Evolutionary conservation across 2,113 vertebrate genomes (phyloP).

Genomic region (Canis aureus): DNA sequence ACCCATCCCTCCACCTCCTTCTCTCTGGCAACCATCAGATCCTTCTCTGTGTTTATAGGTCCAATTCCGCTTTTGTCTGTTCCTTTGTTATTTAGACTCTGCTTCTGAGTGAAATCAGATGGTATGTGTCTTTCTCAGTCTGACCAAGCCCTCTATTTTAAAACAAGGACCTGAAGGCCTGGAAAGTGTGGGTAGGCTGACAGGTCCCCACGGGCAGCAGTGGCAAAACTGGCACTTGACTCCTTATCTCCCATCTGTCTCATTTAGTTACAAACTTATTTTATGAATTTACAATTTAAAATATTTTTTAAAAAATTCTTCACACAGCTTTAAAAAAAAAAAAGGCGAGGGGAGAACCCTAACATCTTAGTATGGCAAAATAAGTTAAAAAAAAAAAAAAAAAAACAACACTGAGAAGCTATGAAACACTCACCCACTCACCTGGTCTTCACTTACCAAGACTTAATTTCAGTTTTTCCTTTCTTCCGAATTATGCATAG

Average conservation of each 20-base stretch:
- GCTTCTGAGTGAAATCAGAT: not conserved
- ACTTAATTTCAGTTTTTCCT: not conserved
- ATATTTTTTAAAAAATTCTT: not conserved
- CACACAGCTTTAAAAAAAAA: not conserved
- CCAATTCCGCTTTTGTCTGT: not conserved
- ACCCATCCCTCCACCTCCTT: not conserved
- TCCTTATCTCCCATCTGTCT: not conserved
- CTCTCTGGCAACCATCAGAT: not conserved
- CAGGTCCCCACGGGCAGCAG: not conserved
- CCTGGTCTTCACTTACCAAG: not conserved
- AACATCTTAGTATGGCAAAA: not conserved
- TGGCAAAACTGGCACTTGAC: not conserved
- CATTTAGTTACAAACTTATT: not conserved
- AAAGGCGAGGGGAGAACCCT: not conserved
- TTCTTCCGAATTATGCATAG: not conserved
- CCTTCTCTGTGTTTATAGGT: not conserved
- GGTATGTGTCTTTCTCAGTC: not conserved
- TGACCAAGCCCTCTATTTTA: not conserved
- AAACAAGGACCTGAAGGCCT: not conserved
- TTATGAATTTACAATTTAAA: not conserved
- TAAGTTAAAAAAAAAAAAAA: not conserved
- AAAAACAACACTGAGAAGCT: not conserved
- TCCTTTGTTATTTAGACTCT: not conserved
- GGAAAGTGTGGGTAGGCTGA: not conserved
- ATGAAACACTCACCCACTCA: not conserved